These are phyloP conservation scores for Thera britannica DNA, from an alignment of 2,888 invertebrate species.

Conservation along the genomic window DNA sequence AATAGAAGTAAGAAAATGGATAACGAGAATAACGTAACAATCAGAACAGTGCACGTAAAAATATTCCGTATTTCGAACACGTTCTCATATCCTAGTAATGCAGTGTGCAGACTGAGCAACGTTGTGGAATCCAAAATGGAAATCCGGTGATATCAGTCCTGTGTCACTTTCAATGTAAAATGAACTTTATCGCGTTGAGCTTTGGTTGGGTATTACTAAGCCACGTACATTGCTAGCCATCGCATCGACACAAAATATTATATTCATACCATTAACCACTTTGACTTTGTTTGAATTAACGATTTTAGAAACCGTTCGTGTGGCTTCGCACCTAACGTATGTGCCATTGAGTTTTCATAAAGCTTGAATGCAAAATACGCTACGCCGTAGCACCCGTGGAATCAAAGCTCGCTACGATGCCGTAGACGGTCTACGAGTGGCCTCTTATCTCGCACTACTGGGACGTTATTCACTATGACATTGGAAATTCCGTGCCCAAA, in stretches of 20 bases:
- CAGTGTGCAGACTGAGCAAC: slow-evolving; percentile 20
- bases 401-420: slow-evolving; percentile 32
- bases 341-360: slow-evolving; percentile 13
- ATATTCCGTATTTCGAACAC: slow-evolving; percentile 25
- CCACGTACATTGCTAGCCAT: no score
- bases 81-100: slow-evolving; percentile 28
- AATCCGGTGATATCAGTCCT: slow-evolving; percentile 14
- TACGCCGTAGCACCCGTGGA: slow-evolving; percentile 30
- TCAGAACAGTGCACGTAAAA: slow-evolving; percentile 20
- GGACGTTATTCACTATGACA: no score
- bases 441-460: slow-evolving; percentile 25
- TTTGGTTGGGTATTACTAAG: background rate
- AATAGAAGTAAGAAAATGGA: background rate
- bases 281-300: background rate
- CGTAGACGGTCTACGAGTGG: slow-evolving; percentile 35
- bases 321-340: background rate
- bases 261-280: no score
- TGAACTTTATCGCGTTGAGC: slow-evolving; percentile 4
- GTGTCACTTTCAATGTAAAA: slow-evolving; percentile 10
- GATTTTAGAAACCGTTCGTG: slow-evolving; percentile 9
- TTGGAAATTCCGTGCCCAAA: no score
- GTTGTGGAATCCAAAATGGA: slow-evolving; percentile 24
- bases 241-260: no score
- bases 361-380: slow-evolving; percentile 24
- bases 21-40: slow-evolving; percentile 20